phyloP scores from a whole-genome alignment of 2,113 vertebrate species.

The Eptesicus fuscus region DNA sequence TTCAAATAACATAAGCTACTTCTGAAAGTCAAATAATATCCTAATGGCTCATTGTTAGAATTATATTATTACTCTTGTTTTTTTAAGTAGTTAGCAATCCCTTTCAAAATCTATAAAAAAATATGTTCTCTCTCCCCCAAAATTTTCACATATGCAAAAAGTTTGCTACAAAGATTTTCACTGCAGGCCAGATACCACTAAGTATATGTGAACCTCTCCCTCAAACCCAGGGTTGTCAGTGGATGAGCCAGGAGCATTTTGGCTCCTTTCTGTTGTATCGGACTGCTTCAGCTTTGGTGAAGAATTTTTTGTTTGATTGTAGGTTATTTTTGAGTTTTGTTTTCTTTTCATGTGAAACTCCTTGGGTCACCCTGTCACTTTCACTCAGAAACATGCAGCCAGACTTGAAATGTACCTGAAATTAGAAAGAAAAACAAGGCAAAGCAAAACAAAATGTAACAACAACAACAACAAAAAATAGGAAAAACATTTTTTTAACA shows the following conservation, averaged over 20 bases:
- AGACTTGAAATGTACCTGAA: background rate
- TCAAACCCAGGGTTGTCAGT: background rate
- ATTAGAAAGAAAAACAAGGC: background rate
- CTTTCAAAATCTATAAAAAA: background rate
- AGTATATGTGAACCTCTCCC: background rate
- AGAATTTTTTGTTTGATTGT: background rate
- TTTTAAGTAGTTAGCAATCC: background rate
- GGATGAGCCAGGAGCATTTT: background rate
- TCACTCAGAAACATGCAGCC: background rate
- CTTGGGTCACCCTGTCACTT: background rate
- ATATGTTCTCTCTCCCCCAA: background rate
- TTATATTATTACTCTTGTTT: background rate
- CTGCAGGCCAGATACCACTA: background rate
- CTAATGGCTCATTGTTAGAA: background rate
- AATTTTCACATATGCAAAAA: background rate
- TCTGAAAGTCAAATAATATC: background rate
- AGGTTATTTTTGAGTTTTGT: background rate
- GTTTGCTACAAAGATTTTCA: background rate
- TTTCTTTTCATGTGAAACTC: slow-evolving; percentile 24
- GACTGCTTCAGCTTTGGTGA: background rate
- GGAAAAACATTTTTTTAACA: background rate
- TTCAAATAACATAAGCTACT: background rate
- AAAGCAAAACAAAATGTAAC: background rate
- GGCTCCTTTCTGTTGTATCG: background rate
- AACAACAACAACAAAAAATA: background rate